Percentiles rank a stretch among this genome's conserved stretches.
Conservation (phyloP, 2,888 invertebrate species). For the Coleophora flavipennella region DNA sequence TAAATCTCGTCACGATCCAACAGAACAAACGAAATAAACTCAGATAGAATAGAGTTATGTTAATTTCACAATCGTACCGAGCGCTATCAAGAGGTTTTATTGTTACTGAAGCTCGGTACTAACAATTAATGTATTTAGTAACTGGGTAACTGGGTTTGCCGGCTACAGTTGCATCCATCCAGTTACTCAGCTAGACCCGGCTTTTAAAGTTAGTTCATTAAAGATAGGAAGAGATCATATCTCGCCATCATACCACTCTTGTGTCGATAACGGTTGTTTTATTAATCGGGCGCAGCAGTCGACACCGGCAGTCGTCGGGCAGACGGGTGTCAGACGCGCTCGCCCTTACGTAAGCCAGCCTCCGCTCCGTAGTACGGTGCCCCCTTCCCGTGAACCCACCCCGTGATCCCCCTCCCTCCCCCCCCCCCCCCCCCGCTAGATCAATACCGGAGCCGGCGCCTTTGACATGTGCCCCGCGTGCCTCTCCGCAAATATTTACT, state of each 20-base stretch:
- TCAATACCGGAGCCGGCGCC: constrained; percentile 69
- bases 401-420: constrained; percentile 13
- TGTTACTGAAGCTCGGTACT: constrained; percentile 8
- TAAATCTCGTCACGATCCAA: no score
- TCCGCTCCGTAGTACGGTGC: constrained; percentile 40
- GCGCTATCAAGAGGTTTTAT: constrained; percentile 16
- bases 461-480: constrained; percentile 69
- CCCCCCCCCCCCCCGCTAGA: constrained; percentile 43
- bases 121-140: no score
- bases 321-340: constrained; percentile 64
- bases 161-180: no score
- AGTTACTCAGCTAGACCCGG: constrained; percentile 13
- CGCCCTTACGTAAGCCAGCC: constrained; percentile 64
- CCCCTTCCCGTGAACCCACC: constrained; percentile 14
- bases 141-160: constrained; percentile 8
- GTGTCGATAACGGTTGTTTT: constrained; percentile 54
- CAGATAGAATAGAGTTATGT: constrained; percentile 4
- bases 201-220: constrained; percentile 37
- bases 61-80: constrained; percentile 12
- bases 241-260: constrained; percentile 32
- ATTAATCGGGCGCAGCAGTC: constrained; percentile 46
- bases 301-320: constrained; percentile 25
- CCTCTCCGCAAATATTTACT: constrained; percentile 68
- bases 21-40: constrained; percentile 5
- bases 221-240: constrained; percentile 39